These are phyloP conservation scores for Hirtodrosophila alboralis DNA, from an alignment of 2,888 invertebrate genomes.

Conservation along the genomic window DNA sequence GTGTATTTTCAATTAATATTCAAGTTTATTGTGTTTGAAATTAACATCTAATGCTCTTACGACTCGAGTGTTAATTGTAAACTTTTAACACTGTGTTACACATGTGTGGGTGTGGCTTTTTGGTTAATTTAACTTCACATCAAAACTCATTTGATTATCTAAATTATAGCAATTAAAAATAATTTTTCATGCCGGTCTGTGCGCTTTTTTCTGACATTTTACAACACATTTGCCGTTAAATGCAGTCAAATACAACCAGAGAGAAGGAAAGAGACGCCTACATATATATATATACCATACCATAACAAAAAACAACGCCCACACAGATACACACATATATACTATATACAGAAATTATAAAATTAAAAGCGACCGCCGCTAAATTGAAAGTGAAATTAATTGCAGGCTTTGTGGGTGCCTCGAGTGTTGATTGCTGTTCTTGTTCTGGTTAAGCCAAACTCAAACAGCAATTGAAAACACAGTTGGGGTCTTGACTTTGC, in stretches of 20 bases:
- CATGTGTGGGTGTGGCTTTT: conserved; percentile 40
- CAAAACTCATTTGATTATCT: conserved; percentile 76
- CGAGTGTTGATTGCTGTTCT: conserved; percentile 29
- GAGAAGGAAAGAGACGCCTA: too few species aligned
- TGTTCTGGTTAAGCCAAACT: conserved; percentile 29
- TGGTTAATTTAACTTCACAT: conserved; percentile 63
- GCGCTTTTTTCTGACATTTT: conserved; percentile 35
- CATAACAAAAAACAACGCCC: conserved; percentile 6
- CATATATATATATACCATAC: neutral
- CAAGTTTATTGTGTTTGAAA: conserved; percentile 1
- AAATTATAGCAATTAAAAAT: conserved; percentile 76
- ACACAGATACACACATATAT: conserved; percentile 15
- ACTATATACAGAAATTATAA: conserved; percentile 4
- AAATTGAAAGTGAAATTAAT: conserved; percentile 81
- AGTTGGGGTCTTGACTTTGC: conserved; percentile 18
- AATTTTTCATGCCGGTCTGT: conserved; percentile 62
- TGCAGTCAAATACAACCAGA: conserved; percentile 29
- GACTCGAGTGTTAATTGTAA: conserved; percentile 39
- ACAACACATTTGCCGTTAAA: conserved; percentile 62
- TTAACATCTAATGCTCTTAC: conserved; percentile 7
- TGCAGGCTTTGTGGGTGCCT: conserved; percentile 61
- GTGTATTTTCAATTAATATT: neutral
- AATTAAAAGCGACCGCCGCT: conserved; percentile 49
- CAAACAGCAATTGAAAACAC: conserved; percentile 20
- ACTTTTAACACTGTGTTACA: conserved; percentile 16